A percentile compares a stretch with the other conserved stretches of the same genome.
Conservation (phyloP, 1,140 invertebrate genomes). For the Pogonomyrmex californicus region DNA sequence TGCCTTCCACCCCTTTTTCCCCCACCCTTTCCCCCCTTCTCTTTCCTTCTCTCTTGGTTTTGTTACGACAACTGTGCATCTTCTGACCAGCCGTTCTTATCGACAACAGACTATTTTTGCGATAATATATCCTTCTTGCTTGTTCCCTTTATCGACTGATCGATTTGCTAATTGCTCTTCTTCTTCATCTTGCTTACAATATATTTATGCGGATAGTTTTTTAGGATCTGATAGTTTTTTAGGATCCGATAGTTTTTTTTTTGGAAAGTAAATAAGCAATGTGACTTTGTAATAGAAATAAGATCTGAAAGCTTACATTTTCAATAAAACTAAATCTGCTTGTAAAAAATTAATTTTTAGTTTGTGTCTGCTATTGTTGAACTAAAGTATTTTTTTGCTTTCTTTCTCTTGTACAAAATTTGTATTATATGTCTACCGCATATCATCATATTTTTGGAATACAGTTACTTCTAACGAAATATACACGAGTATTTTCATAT, state of each 20-base stretch:
- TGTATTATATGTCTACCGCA: not conserved
- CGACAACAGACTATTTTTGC: slow-evolving; percentile 63
- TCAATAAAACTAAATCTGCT: not conserved
- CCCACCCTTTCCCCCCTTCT: not conserved
- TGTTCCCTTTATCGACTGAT: slow-evolving; percentile 12
- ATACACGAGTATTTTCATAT: not conserved
- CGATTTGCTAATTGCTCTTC: slow-evolving; percentile 20
- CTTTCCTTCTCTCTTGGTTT: not conserved
- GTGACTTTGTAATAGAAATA: not conserved
- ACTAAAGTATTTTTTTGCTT: not conserved
- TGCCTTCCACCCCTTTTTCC: slow-evolving; percentile 39
- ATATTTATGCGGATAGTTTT: not conserved
- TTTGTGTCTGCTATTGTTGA: not conserved
- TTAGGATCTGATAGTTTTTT: too few species aligned
- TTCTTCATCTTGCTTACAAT: not conserved
- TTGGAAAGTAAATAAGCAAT: too few species aligned
- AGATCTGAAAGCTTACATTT: not conserved
- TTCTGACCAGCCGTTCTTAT: slow-evolving; percentile 52
- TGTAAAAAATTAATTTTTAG: not conserved
- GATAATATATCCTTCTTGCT: slow-evolving; percentile 42
- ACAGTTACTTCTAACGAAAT: not conserved
- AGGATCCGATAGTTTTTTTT: too few species aligned
- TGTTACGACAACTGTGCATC: slow-evolving; percentile 45
- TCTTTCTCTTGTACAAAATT: not conserved
- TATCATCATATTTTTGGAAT: not conserved